Percentiles rank a stretch among this genome's conserved stretches.
phyloP scores from a whole-genome alignment of 2,113 vertebrate genomes.

The Pachyramphus minor region DNA sequence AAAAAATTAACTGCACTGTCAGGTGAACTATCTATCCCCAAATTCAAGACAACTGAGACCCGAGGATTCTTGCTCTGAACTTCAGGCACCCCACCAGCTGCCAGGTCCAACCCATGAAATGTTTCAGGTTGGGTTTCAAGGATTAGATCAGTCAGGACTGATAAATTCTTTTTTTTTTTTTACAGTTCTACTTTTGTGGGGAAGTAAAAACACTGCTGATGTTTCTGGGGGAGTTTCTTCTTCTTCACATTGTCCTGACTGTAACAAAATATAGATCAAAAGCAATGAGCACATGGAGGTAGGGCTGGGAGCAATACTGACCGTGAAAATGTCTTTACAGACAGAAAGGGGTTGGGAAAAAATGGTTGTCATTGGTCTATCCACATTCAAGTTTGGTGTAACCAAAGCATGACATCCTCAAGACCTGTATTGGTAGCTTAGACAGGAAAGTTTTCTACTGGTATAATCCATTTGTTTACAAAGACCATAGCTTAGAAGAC shows the following conservation, averaged over 20 bases:
- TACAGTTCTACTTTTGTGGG: background rate
- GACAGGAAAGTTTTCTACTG: background rate
- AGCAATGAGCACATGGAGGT: background rate
- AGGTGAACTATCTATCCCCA: background rate
- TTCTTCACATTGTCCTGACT: background rate
- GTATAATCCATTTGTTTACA: background rate
- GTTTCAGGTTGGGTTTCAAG: background rate
- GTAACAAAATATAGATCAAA: background rate
- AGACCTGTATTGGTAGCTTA: background rate
- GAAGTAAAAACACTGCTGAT: background rate
- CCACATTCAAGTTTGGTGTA: background rate
- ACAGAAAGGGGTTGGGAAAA: background rate
- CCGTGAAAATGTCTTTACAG: background rate
- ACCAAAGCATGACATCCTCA: background rate
- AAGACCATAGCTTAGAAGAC: background rate
- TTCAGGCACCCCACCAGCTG: background rate
- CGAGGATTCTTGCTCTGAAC: background rate
- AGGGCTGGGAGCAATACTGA: background rate
- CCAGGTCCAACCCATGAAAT: background rate
- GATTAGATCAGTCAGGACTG: background rate
- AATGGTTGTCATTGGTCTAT: background rate
- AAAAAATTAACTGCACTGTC: background rate
- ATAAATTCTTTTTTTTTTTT: background rate
- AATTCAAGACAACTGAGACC: background rate
- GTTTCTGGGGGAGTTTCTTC: no score